phyloP scores from a whole-genome alignment of 2,797 vertebrate species.

The Hydrophis major region DNA sequence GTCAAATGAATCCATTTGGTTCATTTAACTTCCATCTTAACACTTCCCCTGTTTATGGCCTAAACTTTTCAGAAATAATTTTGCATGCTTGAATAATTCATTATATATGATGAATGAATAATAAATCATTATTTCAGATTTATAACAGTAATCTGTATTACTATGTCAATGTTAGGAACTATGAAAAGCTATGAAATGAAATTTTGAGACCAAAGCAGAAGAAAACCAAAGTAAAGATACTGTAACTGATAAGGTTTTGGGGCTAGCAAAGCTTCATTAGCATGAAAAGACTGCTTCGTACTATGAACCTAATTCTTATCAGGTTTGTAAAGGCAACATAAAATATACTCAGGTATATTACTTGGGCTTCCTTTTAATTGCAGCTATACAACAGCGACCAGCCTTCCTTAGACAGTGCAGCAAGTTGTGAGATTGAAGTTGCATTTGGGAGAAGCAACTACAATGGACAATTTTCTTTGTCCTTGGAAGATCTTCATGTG shows the following conservation, averaged over 20 bases:
- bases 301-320: background rate
- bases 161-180: background rate
- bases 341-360: background rate
- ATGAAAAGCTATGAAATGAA: background rate
- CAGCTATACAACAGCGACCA: background rate
- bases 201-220: background rate
- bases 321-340: background rate
- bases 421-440: background rate
- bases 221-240: background rate
- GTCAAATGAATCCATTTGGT: background rate
- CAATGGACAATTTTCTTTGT: background rate
- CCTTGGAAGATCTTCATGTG: background rate
- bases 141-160: background rate
- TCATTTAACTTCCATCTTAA: background rate
- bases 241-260: background rate
- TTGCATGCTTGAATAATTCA: conserved; percentile 7
- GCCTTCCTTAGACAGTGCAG: background rate
- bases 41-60: background rate
- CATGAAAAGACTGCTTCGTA: background rate
- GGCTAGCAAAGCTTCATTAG: background rate
- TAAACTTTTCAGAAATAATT: conserved; percentile 5
- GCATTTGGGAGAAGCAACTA: background rate
- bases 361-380: background rate
- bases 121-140: conserved; percentile 7
- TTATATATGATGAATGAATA: background rate